Evolutionary conservation across 2,888 invertebrate genomes (phyloP), one percentile per base, ranked within the genome.

Genomic region (Liposcelis brunnea): DNA sequence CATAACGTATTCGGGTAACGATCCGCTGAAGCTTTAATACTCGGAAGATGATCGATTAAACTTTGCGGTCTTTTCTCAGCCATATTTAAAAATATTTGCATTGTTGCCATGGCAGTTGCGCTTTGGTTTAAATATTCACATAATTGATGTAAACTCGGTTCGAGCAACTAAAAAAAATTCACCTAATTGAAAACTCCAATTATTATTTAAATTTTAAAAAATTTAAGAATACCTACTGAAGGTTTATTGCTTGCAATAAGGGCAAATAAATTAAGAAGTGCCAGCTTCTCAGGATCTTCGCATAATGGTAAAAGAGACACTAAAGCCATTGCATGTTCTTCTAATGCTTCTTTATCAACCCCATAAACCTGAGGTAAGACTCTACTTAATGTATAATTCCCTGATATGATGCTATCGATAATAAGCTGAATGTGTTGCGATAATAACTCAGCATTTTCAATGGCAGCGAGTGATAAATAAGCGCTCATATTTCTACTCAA

Each of bases 361-460:
- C 81, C 79, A 61, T 91, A 93, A 33, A 93, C 77, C 64, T 87
- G 89, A 1, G 89, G 87, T 50, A 94, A 70, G 33, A 93, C 89
- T 43, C 89, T 72, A 50, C 87, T 80, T 16, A 94, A 67, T 0
- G 84, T 79, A 62, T 85, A 87, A 66, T 93, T 93, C 44, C 89
- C 85, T 56, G 83, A 77, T 59, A 90, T 77, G 49, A 93, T 83
- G 50, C 87, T 89, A 60, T 85, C 83, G 69, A 93, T 83, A 47
- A 93, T 87, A 5, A 84, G 81, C 53, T 86, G 81, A 44, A 90
- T 82, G 61, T 91, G 86, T 10, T 83, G 80, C 53, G 87, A 83
- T 34, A 94, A 66, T 50, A 91, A 65, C 50, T 79, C 77, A 2
- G 89, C 83, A 64, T 91, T 87, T 58, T 90, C 86, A 49, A 89